Conservation (phyloP, 2,888 invertebrate genomes). For the Macrophya alboannulata region DNA sequence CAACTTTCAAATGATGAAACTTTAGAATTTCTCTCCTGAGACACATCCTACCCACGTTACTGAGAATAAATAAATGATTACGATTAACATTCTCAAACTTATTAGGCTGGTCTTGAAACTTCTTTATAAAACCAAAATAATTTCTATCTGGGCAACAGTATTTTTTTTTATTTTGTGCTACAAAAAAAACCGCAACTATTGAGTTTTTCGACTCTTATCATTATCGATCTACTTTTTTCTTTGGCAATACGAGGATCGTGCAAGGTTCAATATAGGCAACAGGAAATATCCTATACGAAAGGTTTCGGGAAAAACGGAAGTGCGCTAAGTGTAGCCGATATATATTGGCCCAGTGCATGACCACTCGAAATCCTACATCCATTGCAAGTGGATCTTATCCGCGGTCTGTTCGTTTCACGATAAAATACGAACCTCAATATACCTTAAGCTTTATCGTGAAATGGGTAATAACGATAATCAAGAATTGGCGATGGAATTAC, state of each 20-base stretch:
- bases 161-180: neutral
- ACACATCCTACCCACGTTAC: neutral
- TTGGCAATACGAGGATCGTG: neutral
- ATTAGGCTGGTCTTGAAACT: neutral
- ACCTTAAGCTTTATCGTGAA: neutral
- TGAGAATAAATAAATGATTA: constrained; percentile 36
- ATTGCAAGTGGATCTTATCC: constrained; percentile 13
- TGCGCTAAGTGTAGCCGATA: constrained; percentile 39
- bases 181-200: neutral
- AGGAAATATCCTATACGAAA: neutral
- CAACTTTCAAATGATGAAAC: constrained; percentile 37
- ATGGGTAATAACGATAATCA: neutral
- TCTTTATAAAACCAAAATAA: neutral
- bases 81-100: neutral
- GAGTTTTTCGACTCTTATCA: neutral
- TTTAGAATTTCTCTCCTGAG: constrained; percentile 40
- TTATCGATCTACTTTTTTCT: neutral
- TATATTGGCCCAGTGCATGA: constrained; percentile 12
- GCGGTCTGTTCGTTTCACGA: neutral
- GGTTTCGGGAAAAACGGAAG: constrained; percentile 27
- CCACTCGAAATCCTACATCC: neutral
- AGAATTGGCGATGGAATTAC: neutral
- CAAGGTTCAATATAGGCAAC: neutral
- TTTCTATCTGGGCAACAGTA: neutral
- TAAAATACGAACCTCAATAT: neutral